Percentiles rank a stretch among this genome's conserved stretches.
phyloP scores from a whole-genome alignment of 2,888 invertebrate genomes.

The Muscina levida region DNA sequence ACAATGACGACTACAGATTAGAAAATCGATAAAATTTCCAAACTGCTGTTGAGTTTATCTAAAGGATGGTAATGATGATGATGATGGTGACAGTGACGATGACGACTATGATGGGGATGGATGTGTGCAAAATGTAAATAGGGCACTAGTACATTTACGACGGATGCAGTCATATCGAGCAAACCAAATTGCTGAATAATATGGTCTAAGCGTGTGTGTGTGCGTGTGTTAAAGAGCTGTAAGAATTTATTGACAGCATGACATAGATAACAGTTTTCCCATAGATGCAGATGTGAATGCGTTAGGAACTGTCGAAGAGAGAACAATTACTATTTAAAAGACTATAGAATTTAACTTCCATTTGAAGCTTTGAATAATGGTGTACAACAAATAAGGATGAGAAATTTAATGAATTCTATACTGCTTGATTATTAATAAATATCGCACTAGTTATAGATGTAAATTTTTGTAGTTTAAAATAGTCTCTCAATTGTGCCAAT shows the following conservation, averaged over 20 bases:
- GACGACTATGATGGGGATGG: background rate
- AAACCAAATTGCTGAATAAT: slow-evolving; percentile 22
- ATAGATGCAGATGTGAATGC: background rate
- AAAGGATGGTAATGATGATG: slow-evolving; percentile 42
- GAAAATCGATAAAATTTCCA: slow-evolving; percentile 58
- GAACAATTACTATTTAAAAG: no score
- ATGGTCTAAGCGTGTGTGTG: slow-evolving; percentile 17
- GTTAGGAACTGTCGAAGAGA: background rate
- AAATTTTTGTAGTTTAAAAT: no score
- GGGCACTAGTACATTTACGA: slow-evolving; percentile 6
- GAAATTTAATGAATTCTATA: no score
- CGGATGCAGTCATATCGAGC: slow-evolving; percentile 7
- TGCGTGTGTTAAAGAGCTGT: background rate
- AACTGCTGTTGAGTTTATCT: slow-evolving; percentile 55
- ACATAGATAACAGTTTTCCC: slow-evolving; percentile 8
- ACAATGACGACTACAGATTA: background rate
- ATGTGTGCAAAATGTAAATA: slow-evolving; percentile 24
- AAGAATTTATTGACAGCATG: slow-evolving; percentile 12
- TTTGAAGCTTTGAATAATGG: background rate
- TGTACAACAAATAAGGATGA: no score
- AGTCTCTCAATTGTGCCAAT: no score
- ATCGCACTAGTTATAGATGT: no score
- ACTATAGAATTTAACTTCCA: slow-evolving; percentile 10
- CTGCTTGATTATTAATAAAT: no score
- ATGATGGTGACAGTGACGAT: background rate